A percentile compares a stretch with the other conserved stretches of the same genome.
Evolutionary conservation across 2,888 invertebrate species (phyloP).

Genomic region (Tetanocera ferruginea): DNA sequence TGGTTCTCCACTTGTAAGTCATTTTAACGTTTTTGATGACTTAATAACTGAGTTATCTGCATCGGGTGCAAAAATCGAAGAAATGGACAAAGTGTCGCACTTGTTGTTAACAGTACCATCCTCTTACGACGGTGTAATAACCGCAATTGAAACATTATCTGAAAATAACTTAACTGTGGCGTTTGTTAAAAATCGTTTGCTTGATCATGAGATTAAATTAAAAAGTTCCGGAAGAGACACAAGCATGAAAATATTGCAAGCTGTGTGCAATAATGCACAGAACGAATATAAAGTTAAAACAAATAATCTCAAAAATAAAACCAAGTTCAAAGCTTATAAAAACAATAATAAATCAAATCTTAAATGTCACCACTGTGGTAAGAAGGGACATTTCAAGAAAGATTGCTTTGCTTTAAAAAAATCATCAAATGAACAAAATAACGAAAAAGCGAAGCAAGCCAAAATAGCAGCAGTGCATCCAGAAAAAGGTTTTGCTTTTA

Average conservation of each 20-base stretch:
- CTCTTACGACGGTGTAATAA: slow-evolving; percentile 32
- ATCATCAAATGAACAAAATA: slow-evolving; percentile 10
- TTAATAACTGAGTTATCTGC: slow-evolving; percentile 43
- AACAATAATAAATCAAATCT: background rate
- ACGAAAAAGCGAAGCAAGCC: slow-evolving; percentile 39
- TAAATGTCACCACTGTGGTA: slow-evolving; percentile 13
- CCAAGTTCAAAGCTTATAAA: background rate
- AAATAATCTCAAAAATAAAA: slow-evolving; percentile 14
- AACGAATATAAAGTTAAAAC: background rate
- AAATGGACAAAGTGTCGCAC: slow-evolving; percentile 44
- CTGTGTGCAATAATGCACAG: background rate
- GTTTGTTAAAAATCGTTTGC: background rate
- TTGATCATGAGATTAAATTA: background rate
- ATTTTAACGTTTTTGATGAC: slow-evolving; percentile 47
- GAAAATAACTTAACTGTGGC: slow-evolving; percentile 1
- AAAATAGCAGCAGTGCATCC: slow-evolving; percentile 33
- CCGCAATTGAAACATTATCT: background rate
- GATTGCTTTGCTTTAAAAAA: slow-evolving; percentile 19
- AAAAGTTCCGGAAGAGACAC: background rate
- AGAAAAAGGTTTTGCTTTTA: slow-evolving; percentile 43
- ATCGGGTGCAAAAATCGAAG: slow-evolving; percentile 45
- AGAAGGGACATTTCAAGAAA: slow-evolving; percentile 10
- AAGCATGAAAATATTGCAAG: background rate
- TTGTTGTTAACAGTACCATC: slow-evolving; percentile 41
- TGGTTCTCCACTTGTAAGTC: slow-evolving; percentile 34